phyloP scores from a whole-genome alignment of 2,888 invertebrate genomes.

The Apodemia mormo region DNA sequence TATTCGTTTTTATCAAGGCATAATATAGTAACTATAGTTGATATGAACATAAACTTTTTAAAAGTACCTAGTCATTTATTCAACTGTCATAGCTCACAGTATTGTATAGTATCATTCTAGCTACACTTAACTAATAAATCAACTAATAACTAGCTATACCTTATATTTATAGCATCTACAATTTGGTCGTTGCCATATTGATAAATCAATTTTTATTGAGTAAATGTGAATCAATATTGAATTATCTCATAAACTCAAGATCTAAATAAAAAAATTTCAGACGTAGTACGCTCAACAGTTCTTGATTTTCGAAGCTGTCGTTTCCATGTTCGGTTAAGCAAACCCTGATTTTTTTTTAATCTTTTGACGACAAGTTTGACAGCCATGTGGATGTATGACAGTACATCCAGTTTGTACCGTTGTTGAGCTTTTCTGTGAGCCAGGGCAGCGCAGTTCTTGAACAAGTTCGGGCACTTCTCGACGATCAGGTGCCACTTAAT shows the following conservation, averaged over 20 bases:
- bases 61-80: too few species aligned
- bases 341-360: conserved; percentile 6
- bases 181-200: not conserved
- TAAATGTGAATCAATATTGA: not conserved
- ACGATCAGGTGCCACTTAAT: conserved; percentile 76
- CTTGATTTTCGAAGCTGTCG: not conserved
- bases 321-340: not conserved
- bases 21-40: too few species aligned
- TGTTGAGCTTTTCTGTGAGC: conserved; percentile 55
- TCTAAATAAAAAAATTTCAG: not conserved
- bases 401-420: conserved; percentile 78
- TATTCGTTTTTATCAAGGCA: too few species aligned
- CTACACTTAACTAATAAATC: too few species aligned
- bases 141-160: too few species aligned
- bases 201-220: not conserved
- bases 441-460: conserved; percentile 65
- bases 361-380: conserved; percentile 54
- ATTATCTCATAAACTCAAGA: not conserved
- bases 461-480: conserved; percentile 77
- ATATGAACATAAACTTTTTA: too few species aligned
- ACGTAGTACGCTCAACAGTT: not conserved
- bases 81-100: too few species aligned
- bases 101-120: too few species aligned
- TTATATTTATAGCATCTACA: not conserved
- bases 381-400: conserved; percentile 70